Evolutionary conservation across 1,140 invertebrate species (phyloP).

Genomic region (Drosophila cardini): DNA sequence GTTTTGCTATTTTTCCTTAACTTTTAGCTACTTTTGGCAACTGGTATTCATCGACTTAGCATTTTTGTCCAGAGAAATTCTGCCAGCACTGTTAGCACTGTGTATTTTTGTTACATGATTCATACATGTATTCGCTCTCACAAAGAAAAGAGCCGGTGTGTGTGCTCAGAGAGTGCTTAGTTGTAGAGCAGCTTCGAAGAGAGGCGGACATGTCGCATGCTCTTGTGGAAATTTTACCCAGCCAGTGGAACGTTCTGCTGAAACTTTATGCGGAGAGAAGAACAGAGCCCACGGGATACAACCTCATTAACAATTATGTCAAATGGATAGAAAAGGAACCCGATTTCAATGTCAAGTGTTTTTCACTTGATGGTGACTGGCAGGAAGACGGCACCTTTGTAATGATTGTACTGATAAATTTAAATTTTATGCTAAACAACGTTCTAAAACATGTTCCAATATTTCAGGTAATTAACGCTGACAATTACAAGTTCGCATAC

Average conservation of each 20-base stretch:
- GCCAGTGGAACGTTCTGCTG: neutral
- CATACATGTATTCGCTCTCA: neutral
- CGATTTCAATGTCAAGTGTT: constrained; percentile 1
- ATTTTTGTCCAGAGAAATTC: no score
- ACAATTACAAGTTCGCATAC: neutral
- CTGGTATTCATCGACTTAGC: no score
- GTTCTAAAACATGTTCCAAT: neutral
- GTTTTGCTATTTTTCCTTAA: no score
- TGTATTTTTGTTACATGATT: no score
- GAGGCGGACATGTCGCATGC: constrained; percentile 4
- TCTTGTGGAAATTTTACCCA: constrained; percentile 9
- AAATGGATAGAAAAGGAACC: constrained; percentile 43
- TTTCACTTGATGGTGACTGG: constrained; percentile 32
- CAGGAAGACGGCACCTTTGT: constrained; percentile 52
- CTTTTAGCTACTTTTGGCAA: no score
- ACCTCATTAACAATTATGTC: constrained; percentile 43
- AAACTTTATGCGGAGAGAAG: constrained; percentile 25
- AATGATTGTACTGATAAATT: constrained; percentile 30
- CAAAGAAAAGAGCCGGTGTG: neutral
- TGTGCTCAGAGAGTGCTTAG: constrained; percentile 2
- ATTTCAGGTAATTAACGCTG: neutral
- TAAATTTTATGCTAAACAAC: neutral
- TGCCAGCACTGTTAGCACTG: no score
- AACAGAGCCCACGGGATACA: constrained; percentile 25
- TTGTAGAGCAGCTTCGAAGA: neutral